Percentiles rank a stretch among this genome's conserved stretches.
Evolutionary conservation across 2,113 vertebrate genomes (phyloP).

Genomic region (Platycercus adscitus): DNA sequence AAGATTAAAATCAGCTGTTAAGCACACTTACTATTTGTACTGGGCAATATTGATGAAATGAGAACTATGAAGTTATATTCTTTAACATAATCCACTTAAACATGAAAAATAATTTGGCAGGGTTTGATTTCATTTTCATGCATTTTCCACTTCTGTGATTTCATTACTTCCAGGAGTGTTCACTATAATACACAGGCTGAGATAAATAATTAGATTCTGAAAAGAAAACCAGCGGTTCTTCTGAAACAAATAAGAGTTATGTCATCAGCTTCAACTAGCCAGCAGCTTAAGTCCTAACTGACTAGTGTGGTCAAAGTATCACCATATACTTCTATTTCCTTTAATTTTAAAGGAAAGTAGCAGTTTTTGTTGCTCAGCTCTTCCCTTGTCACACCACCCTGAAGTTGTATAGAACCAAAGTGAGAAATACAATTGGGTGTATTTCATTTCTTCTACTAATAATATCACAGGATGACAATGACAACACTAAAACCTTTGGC

Average conservation of each 20-base stretch:
- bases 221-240: neutral
- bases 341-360: neutral
- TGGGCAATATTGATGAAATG: neutral
- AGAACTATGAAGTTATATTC: neutral
- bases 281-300: neutral
- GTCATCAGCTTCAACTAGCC: neutral
- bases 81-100: conserved; percentile 19
- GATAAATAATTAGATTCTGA: conserved; percentile 31
- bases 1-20: neutral
- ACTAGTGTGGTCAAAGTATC: neutral
- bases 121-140: conserved; percentile 35
- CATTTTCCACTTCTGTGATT: conserved; percentile 41
- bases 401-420: neutral
- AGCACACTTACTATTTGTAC: neutral
- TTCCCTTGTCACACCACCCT: neutral
- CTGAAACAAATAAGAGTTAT: neutral
- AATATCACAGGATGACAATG: neutral
- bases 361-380: neutral
- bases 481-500: neutral
- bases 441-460: neutral
- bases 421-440: neutral
- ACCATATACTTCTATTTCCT: neutral
- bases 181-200: neutral
- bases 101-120: neutral
- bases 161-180: conserved; percentile 42